phyloP scores from a whole-genome alignment of 2,888 invertebrate species.

The Ctenicera cuprea region DNA sequence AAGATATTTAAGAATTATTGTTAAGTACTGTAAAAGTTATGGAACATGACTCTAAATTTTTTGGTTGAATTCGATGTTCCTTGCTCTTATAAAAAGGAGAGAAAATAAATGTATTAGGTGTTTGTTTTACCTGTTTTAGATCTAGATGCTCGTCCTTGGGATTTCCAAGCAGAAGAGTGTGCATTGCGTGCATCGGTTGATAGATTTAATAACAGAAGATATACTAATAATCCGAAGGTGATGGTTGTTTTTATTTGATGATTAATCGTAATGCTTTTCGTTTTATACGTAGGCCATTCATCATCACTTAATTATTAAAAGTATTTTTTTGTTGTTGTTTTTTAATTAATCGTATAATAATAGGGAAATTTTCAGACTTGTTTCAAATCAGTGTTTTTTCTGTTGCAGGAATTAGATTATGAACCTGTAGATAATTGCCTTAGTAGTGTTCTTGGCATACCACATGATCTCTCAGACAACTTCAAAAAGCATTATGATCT shows the following conservation, averaged over 20 bases:
- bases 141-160: slow-evolving; percentile 98
- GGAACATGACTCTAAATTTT: too few relatives aligned
- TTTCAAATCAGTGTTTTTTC: slow-evolving; percentile 14
- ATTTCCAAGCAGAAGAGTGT: slow-evolving; percentile 98
- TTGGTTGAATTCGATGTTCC: too few relatives aligned
- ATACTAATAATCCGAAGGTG: slow-evolving; percentile 71
- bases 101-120: too few relatives aligned
- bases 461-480: slow-evolving; percentile 91
- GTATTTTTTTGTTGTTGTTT: background rate
- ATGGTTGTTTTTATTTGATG: slow-evolving; percentile 21
- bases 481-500: slow-evolving; percentile 94
- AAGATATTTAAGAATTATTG: too few relatives aligned
- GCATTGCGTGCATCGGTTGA: slow-evolving; percentile 95
- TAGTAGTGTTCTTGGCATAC: slow-evolving; percentile 86
- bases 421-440: slow-evolving; percentile 87
- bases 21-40: too few relatives aligned
- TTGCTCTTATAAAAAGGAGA: too few relatives aligned
- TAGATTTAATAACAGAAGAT: slow-evolving; percentile 95
- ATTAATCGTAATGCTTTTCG: slow-evolving; percentile 27
- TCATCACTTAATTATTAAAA: background rate
- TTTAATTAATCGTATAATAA: too few relatives aligned
- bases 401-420: slow-evolving; percentile 76
- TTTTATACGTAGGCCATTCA: background rate
- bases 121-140: slow-evolving; percentile 78
- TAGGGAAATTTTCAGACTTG: too few relatives aligned